phyloP scores from a whole-genome alignment of 1,140 invertebrate genomes.

The Drosophila novamexicana region DNA sequence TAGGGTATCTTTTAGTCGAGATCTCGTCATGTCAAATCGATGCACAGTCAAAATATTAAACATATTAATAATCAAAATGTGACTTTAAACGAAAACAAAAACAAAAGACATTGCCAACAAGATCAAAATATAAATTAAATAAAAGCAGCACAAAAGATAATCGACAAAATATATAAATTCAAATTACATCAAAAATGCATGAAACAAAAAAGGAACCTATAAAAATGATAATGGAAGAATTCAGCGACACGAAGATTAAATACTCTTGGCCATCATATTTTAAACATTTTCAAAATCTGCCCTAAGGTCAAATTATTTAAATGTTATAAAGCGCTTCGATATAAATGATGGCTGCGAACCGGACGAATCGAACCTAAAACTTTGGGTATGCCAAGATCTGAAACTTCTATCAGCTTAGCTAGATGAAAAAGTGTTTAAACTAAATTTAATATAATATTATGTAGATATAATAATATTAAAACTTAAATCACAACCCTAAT shows the following conservation, averaged over 20 bases:
- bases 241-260: neutral
- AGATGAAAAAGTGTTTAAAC: too few species aligned
- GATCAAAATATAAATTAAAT: conserved; percentile 45
- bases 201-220: conserved; percentile 7
- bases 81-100: conserved; percentile 5
- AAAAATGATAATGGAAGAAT: neutral
- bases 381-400: too few species aligned
- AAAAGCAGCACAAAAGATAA: conserved; percentile 39
- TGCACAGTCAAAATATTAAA: conserved; percentile 21
- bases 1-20: neutral
- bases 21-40: neutral
- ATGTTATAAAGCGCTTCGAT: neutral
- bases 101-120: conserved; percentile 26
- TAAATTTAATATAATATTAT: too few species aligned
- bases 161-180: conserved; percentile 34
- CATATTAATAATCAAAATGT: conserved; percentile 45
- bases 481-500: too few species aligned
- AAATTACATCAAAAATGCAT: conserved; percentile 38
- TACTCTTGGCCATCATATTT: neutral
- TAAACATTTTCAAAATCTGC: neutral
- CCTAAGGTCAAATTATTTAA: neutral
- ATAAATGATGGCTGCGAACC: neutral
- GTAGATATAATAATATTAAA: too few species aligned
- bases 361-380: too few species aligned
- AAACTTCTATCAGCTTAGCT: too few species aligned